Evolutionary conservation across 2,797 vertebrate species (phyloP), one percentile per base, ranked within the genome.

Genomic region (Chiroxiphia lanceolata): DNA sequence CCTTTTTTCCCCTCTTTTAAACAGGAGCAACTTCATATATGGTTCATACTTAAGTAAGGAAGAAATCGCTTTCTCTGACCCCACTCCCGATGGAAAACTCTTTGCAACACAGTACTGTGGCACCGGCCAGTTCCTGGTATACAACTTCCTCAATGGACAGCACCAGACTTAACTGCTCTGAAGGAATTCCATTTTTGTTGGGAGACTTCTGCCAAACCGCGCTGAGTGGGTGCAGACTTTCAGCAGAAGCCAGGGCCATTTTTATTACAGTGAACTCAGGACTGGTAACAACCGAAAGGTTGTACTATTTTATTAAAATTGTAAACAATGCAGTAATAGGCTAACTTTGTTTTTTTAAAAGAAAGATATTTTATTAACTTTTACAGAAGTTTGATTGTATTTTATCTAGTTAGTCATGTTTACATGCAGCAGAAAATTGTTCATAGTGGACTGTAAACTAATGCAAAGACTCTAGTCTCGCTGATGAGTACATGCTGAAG

Each of bases 41-140:
- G 99, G 99, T 88, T 99, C 99, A 5, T 99, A 99, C 97, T 98
- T 99, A 97, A 99, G 98, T 97, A 99, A 99, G 98, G 99, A 99
- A 80, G 99, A 99, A 98, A 99, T 99, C 7, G 99, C 99, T 40
- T 99, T 99, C 98, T 99, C 99, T 10, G 99, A 99, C 97, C 99
- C 99, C 23, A 99, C 99, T 36, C 99, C 99, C 6, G 99, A 99
- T 68, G 99, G 99, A 70, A 99, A 99, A 94, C 98, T 99, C 87
- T 99, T 99, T 86, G 99, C 99, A 80, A 99, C 99, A 4, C 98
- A 98, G 87, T 99, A 99, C 96, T 99, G 99, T 96, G 98, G 98
- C 97, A 99, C 99, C n/a, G 98, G 99, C 84, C 99, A 98, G 97
- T 99, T 99, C 98, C 98, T 99, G 97, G 99, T 99, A 64, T 99